Percentiles rank a stretch among this genome's conserved stretches.
Evolutionary conservation across 2,888 invertebrate genomes (phyloP).

Genomic region (Anaspis maculata): DNA sequence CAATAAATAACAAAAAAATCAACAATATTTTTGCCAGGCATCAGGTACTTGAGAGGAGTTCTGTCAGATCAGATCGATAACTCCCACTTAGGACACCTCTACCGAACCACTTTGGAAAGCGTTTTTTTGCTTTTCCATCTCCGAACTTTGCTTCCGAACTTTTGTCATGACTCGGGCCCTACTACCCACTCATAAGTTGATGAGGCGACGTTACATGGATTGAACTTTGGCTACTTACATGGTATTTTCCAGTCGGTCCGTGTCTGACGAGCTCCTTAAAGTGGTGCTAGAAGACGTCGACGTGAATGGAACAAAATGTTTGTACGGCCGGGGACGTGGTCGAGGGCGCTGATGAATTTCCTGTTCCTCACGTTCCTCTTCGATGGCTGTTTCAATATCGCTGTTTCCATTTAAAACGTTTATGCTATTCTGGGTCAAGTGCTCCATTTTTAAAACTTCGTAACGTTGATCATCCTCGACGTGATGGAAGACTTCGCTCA

Average conservation of each 20-base stretch:
- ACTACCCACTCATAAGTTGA: background rate
- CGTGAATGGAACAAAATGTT: constrained; percentile 29
- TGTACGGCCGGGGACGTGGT: constrained; percentile 23
- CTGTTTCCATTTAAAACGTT: constrained; percentile 56
- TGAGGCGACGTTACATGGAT: too few species aligned
- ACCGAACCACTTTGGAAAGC: background rate
- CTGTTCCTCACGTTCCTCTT: constrained; percentile 65
- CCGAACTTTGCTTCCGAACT: background rate
- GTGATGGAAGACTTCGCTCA: constrained; percentile 80
- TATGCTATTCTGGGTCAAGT: constrained; percentile 49
- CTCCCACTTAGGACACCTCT: too few species aligned
- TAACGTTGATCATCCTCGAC: constrained; percentile 69
- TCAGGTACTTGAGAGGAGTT: too few species aligned
- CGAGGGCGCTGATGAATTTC: constrained; percentile 39
- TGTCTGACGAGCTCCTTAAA: constrained; percentile 13
- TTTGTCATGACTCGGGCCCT: background rate
- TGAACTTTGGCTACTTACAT: constrained; percentile 29
- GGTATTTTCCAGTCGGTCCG: constrained; percentile 31
- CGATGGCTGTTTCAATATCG: constrained; percentile 70
- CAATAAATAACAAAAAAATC: background rate
- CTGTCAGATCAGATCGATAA: too few species aligned
- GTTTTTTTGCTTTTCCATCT: background rate
- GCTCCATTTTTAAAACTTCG: constrained; percentile 60
- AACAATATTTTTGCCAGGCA: background rate
- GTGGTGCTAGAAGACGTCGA: constrained; percentile 14